Evolutionary conservation across 2,113 vertebrate genomes (phyloP).

Genomic region (Genyomyrus donnyi): DNA sequence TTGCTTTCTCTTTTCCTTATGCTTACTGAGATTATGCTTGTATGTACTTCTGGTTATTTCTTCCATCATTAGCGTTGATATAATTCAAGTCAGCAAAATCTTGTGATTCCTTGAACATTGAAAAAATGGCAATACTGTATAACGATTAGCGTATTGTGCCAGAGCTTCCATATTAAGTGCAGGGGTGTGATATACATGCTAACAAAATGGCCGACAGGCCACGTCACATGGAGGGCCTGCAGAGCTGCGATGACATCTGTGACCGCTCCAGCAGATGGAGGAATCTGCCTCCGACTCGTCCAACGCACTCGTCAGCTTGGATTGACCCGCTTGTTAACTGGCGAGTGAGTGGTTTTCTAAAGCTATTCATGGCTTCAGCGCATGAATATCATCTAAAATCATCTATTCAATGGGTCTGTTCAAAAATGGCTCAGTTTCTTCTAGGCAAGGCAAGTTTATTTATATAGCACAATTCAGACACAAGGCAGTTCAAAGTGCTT

Average conservation of each 20-base stretch:
- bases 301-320: not conserved
- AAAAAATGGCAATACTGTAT: not conserved
- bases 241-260: conserved; percentile 1
- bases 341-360: not conserved
- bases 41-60: not conserved
- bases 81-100: not conserved
- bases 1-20: not conserved
- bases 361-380: not conserved
- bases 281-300: not conserved
- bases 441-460: not conserved
- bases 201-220: not conserved
- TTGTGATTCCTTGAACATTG: not conserved
- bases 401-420: not conserved
- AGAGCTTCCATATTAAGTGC: not conserved
- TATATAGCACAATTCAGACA: not conserved
- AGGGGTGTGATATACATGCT: not conserved
- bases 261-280: not conserved
- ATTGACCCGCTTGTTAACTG: not conserved
- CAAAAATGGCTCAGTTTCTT: not conserved
- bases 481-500: not conserved
- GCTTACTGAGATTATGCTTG: not conserved
- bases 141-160: not conserved
- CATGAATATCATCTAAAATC: not conserved
- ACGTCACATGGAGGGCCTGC: not conserved
- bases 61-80: not conserved